Percentiles rank a stretch among this genome's conserved stretches.
phyloP scores from a whole-genome alignment of 2,113 vertebrate species.

The Ahaetulla prasina region DNA sequence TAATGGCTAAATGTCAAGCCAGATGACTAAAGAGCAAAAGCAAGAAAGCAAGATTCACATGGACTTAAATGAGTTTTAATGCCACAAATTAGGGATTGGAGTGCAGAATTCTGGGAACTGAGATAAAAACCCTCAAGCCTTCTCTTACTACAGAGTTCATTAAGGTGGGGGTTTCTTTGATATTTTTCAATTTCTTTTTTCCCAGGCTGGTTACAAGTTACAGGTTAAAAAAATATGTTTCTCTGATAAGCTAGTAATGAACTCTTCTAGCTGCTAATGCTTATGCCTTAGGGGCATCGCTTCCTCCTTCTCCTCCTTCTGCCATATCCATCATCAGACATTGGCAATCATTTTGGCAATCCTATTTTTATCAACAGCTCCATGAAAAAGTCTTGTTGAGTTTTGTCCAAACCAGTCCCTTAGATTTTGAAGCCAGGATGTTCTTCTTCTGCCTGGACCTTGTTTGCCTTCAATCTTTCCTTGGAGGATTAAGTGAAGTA shows the following conservation, averaged over 20 bases:
- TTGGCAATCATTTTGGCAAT: too few relatives aligned
- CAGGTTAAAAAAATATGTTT: neutral
- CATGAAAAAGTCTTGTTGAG: too few relatives aligned
- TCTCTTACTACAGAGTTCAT: neutral
- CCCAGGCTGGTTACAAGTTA: neutral
- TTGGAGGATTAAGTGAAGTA: too few relatives aligned
- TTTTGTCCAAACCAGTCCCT: too few relatives aligned
- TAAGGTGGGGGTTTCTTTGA: neutral
- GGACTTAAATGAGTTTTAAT: neutral
- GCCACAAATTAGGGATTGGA: neutral
- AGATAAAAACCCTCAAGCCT: neutral
- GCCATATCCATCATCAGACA: too few relatives aligned
- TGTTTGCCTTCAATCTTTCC: too few relatives aligned
- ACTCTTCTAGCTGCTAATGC: neutral
- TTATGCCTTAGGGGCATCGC: neutral
- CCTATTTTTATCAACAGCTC: too few relatives aligned
- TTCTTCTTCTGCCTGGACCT: too few relatives aligned
- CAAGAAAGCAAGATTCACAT: neutral
- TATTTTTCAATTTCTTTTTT: neutral
- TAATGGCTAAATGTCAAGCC: neutral
- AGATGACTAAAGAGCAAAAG: neutral
- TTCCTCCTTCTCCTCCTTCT: too few relatives aligned
- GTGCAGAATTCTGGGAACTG: neutral
- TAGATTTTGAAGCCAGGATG: too few relatives aligned
- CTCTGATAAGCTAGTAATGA: neutral